These are phyloP conservation scores for Pantherophis guttatus DNA, from an alignment of 2,113 vertebrate genomes.

Conservation along the genomic window DNA sequence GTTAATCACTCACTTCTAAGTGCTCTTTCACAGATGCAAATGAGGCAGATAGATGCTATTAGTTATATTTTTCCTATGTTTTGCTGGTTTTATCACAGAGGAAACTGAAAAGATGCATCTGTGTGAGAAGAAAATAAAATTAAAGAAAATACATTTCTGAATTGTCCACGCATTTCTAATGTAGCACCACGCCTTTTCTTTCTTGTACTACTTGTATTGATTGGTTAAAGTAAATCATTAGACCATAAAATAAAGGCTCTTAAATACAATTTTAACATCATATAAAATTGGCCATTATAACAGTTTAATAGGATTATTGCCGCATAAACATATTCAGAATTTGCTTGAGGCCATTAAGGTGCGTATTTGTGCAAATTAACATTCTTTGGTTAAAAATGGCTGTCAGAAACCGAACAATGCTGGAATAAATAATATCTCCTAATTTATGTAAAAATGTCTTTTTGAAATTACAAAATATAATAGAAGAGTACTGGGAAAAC, in stretches of 20 bases:
- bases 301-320: conserved; percentile 34
- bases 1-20: conserved; percentile 19
- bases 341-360: conserved; percentile 33
- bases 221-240: conserved; percentile 19
- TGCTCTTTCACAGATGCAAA: conserved; percentile 27
- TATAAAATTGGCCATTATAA: conserved; percentile 17
- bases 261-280: background rate
- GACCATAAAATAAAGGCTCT: background rate
- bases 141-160: background rate
- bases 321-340: background rate
- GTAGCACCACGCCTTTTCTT: conserved; percentile 5
- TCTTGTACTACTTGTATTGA: background rate
- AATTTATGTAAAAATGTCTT: conserved; percentile 15
- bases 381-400: conserved; percentile 6
- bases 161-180: background rate
- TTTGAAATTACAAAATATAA: background rate
- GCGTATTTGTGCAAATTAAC: background rate
- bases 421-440: background rate
- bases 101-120: conserved; percentile 31
- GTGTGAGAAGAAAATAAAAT: conserved; percentile 1
- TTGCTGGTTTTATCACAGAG: background rate
- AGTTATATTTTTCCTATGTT: background rate
- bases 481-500: background rate
- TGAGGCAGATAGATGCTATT: conserved; percentile 21
- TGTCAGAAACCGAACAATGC: conserved; percentile 19